phyloP scores from a whole-genome alignment of 1,140 invertebrate genomes.

The Lanistes nyassanus region DNA sequence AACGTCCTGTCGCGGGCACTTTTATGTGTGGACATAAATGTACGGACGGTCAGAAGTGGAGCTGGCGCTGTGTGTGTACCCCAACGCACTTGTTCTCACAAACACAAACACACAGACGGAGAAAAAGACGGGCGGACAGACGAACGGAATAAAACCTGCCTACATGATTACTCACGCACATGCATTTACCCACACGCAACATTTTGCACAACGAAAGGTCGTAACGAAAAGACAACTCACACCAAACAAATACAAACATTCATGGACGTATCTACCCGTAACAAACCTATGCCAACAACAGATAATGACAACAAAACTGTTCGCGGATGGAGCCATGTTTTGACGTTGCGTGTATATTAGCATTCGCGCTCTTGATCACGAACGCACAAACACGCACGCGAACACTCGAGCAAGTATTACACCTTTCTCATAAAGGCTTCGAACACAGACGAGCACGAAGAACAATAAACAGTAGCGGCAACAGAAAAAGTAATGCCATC shows the following conservation, averaged over 20 bases:
- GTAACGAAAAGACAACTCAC: no score
- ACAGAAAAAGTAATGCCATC: no score
- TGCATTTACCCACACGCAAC: slow-evolving; percentile 1
- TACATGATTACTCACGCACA: background rate
- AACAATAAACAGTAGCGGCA: background rate
- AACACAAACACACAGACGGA: background rate
- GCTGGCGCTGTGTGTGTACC: background rate
- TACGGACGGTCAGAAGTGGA: no score
- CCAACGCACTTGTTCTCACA: background rate
- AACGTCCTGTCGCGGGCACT: no score
- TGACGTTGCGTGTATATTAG: no score
- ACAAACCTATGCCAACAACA: no score
- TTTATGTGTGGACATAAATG: no score
- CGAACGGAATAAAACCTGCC: background rate
- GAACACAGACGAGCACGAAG: background rate
- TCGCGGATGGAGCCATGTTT: no score
- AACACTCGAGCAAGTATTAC: background rate
- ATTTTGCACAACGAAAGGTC: background rate
- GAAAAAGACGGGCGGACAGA: background rate
- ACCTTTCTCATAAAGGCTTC: no score
- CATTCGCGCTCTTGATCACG: background rate
- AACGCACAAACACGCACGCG: slow-evolving; percentile 2
- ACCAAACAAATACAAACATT: no score
- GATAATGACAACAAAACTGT: no score
- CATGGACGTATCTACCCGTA: no score